Evolutionary conservation across 2,888 invertebrate species (phyloP), one percentile per base, ranked within the genome.

Genomic region (Scaptomyza polygonia): DNA sequence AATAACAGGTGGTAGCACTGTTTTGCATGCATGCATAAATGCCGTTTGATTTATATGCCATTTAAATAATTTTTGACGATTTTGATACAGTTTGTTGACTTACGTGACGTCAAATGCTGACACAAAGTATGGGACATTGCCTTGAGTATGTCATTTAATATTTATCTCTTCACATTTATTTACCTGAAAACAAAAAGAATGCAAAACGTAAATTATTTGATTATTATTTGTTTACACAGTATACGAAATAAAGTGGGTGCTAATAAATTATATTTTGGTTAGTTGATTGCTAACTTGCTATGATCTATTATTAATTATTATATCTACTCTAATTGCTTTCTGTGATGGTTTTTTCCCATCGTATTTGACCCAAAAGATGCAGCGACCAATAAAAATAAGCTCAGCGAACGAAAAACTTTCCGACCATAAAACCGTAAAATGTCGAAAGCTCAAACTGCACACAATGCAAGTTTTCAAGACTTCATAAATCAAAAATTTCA

Each of bases 1-100:
- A 63, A 86, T 81, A 81, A 81, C 81, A 81, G 81, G 81, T 81
- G 87, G 87, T 86, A 80, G 70, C 85, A 47, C 81, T 68, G 67
- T 67, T 62, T 58, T 51, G 51, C 40, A 59, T 66, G 47, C 43
- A 59, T 58, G 32, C 42, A 45, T 25, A 43, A 62, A 47, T n/a
- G 11, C 25, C 30, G 16, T 49, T 54, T 47, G 36, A 47, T 52
- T 39, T 49, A 49, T 42, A 16, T 32, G 16, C 11, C 16, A 57
- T 51, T 57, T 42, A 1, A 36, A 36, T 43, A 25, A 16, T 51
- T 44, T 36, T 29, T 5, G 2, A 49, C 16, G 32, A 48, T 61
- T 53, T 43, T 42, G 1, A 39, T 7, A n/a, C 8, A 42, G 36
- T 52, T 43, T 52, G n/a, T 57, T 42, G 18, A 68, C 75, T 75